A percentile compares a stretch with the other conserved stretches of the same genome.
Evolutionary conservation across 2,888 invertebrate genomes (phyloP).

Genomic region (Osedax fenrisi): DNA sequence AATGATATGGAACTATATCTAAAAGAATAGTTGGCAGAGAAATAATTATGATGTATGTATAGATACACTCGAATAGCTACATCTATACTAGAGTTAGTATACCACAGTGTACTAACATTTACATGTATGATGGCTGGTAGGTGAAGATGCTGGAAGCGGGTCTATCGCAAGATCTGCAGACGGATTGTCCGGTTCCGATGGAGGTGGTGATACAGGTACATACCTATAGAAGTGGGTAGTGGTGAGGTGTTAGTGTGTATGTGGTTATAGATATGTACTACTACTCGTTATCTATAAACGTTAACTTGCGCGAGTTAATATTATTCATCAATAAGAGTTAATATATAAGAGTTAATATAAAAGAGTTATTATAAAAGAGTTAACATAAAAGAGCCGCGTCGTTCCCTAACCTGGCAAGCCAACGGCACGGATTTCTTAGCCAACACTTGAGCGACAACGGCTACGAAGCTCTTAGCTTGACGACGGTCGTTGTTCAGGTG

Average conservation of each 20-base stretch:
- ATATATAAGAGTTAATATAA: too few species aligned
- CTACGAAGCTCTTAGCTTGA: slow-evolving; percentile 45
- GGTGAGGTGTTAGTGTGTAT: neutral
- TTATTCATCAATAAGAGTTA: too few species aligned
- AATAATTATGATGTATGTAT: too few species aligned
- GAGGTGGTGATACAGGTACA: slow-evolving; percentile 40
- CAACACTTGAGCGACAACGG: slow-evolving; percentile 47
- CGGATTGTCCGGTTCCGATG: slow-evolving; percentile 48
- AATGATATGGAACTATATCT: too few species aligned
- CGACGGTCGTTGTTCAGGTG: slow-evolving; percentile 35
- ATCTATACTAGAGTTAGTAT: too few species aligned
- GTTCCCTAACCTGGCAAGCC: slow-evolving; percentile 51
- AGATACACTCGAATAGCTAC: too few species aligned
- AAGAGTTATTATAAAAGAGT: too few species aligned
- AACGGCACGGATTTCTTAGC: slow-evolving; percentile 43
- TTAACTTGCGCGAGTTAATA: too few species aligned
- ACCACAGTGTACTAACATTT: too few species aligned
- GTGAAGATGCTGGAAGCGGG: neutral
- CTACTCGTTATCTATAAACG: too few species aligned
- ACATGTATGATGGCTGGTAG: neutral
- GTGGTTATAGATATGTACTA: neutral
- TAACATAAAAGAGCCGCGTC: too few species aligned
- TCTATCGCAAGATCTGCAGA: slow-evolving; percentile 44
- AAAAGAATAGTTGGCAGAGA: too few species aligned
- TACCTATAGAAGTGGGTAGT: neutral